Percentiles rank a stretch among this genome's conserved stretches.
phyloP scores from a whole-genome alignment of 2,888 invertebrate species.

The Muschampia plurimacula region DNA sequence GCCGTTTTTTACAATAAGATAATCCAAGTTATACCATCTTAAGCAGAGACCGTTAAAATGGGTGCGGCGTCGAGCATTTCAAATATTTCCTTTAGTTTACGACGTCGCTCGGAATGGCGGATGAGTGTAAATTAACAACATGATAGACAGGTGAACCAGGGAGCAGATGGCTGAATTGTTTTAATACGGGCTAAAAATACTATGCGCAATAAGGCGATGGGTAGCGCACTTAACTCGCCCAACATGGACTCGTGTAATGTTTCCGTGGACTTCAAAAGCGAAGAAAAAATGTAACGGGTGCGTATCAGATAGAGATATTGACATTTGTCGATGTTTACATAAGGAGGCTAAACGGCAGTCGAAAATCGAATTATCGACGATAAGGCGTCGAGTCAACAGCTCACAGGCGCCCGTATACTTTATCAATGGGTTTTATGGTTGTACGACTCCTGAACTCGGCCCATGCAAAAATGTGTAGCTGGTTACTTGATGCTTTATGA shows the following conservation, averaged over 20 bases:
- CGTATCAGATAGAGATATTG: constrained; percentile 81
- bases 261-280: constrained; percentile 59
- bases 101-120: constrained; percentile 62
- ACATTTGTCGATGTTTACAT: constrained; percentile 78
- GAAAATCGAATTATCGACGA: constrained; percentile 77
- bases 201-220: constrained; percentile 55
- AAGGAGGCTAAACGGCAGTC: constrained; percentile 84
- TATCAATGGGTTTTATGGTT: constrained; percentile 70
- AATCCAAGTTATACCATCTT: constrained; percentile 58
- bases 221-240: constrained; percentile 57
- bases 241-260: constrained; percentile 69
- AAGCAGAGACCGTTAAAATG: constrained; percentile 60
- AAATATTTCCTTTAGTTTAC: constrained; percentile 75
- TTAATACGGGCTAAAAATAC: constrained; percentile 79
- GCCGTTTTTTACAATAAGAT: constrained; percentile 46
- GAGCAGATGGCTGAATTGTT: constrained; percentile 80
- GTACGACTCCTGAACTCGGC: constrained; percentile 56
- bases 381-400: constrained; percentile 74
- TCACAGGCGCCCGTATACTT: constrained; percentile 71
- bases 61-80: constrained; percentile 64
- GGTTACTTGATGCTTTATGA: constrained; percentile 44
- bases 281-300: constrained; percentile 62
- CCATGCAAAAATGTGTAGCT: constrained; percentile 68
- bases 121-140: constrained; percentile 74
- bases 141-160: constrained; percentile 79